These are phyloP conservation scores for Chymomyza fuscimana DNA, from an alignment of 2,888 invertebrate genomes.

Conservation along the genomic window DNA sequence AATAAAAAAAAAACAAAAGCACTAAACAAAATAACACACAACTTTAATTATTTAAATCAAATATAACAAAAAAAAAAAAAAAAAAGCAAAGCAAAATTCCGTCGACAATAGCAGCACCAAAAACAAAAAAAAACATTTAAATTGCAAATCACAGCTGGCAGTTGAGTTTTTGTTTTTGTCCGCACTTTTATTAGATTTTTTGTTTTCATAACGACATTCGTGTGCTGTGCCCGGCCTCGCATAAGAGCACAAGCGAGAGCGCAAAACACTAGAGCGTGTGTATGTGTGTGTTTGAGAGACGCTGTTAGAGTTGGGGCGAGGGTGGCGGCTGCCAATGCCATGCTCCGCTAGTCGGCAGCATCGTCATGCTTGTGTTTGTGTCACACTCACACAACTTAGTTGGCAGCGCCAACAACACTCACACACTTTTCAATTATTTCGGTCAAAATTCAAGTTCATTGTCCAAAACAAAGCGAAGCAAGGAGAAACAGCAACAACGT, in stretches of 20 bases:
- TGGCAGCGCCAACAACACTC: constrained; percentile 32
- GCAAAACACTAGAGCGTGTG: neutral
- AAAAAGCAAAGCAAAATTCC: constrained; percentile 20
- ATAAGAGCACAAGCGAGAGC: constrained; percentile 4
- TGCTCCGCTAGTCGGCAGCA: constrained; percentile 18
- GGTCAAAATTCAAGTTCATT: constrained; percentile 72
- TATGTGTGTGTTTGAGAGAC: constrained; percentile 15
- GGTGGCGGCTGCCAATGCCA: neutral
- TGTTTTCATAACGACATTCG: constrained; percentile 73
- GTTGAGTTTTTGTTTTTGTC: constrained; percentile 63
- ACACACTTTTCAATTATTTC: constrained; percentile 51
- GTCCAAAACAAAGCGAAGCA: constrained; percentile 31
- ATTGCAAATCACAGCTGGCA: constrained; percentile 56
- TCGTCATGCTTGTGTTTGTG: constrained; percentile 15
- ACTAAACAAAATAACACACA: constrained; percentile 1
- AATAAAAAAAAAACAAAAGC: neutral
- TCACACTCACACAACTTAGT: constrained; percentile 17
- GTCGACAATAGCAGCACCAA: constrained; percentile 22
- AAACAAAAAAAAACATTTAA: constrained; percentile 53
- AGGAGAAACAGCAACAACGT: neutral
- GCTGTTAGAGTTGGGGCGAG: neutral
- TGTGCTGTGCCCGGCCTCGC: constrained; percentile 36
- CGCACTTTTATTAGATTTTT: constrained; percentile 71
- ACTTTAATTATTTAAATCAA: constrained; percentile 39
- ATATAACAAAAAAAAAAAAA: constrained; percentile 22